Conservation (phyloP, 2,113 vertebrate genomes). For the Hylia prasina region DNA sequence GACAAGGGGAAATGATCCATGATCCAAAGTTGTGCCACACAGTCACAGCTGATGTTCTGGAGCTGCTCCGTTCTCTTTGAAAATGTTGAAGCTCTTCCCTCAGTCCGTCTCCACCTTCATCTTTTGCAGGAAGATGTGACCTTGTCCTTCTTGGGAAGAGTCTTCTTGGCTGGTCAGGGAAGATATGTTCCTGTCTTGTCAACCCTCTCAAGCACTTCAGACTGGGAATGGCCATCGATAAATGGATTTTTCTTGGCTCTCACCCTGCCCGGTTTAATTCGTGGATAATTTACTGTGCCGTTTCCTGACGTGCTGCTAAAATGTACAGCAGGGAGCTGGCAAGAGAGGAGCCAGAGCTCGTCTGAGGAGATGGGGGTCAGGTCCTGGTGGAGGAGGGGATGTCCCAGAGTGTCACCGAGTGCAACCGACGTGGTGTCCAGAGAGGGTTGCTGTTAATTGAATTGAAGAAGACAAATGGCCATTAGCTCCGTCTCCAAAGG, state of each 20-base stretch:
- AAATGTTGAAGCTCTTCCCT: neutral
- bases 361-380: constrained; percentile 10
- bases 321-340: neutral
- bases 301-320: neutral
- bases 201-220: neutral
- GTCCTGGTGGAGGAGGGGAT: constrained; percentile 23
- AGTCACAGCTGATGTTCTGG: neutral
- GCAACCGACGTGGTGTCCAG: neutral
- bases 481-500: constrained; percentile 54
- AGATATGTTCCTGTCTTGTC: neutral
- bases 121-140: neutral
- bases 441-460: constrained; percentile 55
- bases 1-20: neutral
- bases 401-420: neutral
- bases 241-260: constrained; percentile 39
- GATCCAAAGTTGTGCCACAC: too few relatives aligned
- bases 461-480: constrained; percentile 68
- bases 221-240: neutral
- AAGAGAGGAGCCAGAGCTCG: neutral
- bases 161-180: neutral
- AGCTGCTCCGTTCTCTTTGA: neutral
- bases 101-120: neutral
- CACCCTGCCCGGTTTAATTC: constrained; percentile 12
- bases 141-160: neutral
- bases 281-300: constrained; percentile 10